phyloP scores from a whole-genome alignment of 2,113 vertebrate genomes.

The Corythornis madagascariensis region DNA sequence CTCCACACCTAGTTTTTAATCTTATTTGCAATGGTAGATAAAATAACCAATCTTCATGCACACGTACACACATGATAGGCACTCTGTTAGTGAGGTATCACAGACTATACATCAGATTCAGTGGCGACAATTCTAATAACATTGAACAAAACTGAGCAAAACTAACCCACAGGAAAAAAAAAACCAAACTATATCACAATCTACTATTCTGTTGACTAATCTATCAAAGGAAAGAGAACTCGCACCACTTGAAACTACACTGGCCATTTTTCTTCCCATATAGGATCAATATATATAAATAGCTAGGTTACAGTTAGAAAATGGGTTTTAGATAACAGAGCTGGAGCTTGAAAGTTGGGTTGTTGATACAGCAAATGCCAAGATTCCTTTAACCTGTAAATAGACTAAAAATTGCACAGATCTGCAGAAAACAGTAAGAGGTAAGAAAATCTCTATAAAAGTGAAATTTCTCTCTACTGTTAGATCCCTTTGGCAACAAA shows the following conservation, averaged over 20 bases:
- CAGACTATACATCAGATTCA: neutral
- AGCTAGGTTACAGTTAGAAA: neutral
- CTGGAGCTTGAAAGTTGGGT: neutral
- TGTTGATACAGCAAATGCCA: slow-evolving; percentile 1
- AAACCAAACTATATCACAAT: neutral
- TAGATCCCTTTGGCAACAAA: neutral
- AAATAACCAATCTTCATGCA: neutral
- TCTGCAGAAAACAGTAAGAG: slow-evolving; percentile 18
- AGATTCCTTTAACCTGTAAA: slow-evolving; percentile 18
- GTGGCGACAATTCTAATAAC: neutral
- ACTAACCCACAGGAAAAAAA: neutral
- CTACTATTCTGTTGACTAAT: slow-evolving; percentile 15
- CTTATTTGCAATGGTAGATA: neutral
- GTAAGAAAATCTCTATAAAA: neutral
- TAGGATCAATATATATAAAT: slow-evolving; percentile 36
- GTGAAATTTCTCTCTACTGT: neutral
- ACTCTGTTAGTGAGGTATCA: neutral
- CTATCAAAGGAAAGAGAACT: neutral
- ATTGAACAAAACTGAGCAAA: neutral
- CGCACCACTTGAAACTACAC: neutral
- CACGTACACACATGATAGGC: neutral
- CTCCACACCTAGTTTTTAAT: rapidly evolving
- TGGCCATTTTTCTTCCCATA: slow-evolving; percentile 21
- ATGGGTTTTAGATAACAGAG: slow-evolving; percentile 20
- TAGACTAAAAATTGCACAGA: neutral